These are phyloP conservation scores for Heteronetta atricapilla DNA, from an alignment of 2,113 vertebrate species.

Conservation along the genomic window DNA sequence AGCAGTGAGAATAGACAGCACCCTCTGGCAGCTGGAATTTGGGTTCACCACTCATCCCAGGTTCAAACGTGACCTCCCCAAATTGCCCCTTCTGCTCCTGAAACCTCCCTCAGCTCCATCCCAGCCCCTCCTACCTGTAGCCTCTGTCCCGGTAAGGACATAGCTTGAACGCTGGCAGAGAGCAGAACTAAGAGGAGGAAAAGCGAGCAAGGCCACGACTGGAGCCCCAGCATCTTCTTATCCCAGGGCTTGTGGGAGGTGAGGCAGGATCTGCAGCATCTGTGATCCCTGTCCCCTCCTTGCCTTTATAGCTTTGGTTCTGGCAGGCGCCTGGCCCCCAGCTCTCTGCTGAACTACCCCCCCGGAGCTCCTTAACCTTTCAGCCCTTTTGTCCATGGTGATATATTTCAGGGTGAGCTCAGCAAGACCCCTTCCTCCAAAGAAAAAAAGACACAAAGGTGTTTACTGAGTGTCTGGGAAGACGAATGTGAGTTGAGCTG, in stretches of 20 bases:
- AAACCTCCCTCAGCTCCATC: constrained; percentile 8
- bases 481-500: constrained; percentile 43
- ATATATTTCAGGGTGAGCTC: constrained; percentile 72
- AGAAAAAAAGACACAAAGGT: constrained; percentile 67
- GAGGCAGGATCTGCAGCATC: neutral
- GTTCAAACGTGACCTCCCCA: neutral
- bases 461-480: constrained; percentile 66
- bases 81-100: neutral
- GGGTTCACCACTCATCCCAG: neutral
- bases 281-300: neutral
- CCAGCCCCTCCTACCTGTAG: constrained; percentile 54
- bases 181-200: constrained; percentile 38
- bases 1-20: neutral
- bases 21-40: neutral
- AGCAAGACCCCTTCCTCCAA: constrained; percentile 61
- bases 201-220: neutral
- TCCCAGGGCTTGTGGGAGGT: neutral
- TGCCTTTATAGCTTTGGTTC: constrained; percentile 56
- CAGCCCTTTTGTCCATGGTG: constrained; percentile 62
- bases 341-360: constrained; percentile 28
- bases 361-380: constrained; percentile 64
- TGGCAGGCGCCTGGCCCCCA: constrained; percentile 22
- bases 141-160: constrained; percentile 45
- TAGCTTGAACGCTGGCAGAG: constrained; percentile 37
- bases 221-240: constrained; percentile 43